These are phyloP conservation scores for Bombyx mandarina DNA, from an alignment of 1,140 invertebrate genomes.

Conservation along the genomic window DNA sequence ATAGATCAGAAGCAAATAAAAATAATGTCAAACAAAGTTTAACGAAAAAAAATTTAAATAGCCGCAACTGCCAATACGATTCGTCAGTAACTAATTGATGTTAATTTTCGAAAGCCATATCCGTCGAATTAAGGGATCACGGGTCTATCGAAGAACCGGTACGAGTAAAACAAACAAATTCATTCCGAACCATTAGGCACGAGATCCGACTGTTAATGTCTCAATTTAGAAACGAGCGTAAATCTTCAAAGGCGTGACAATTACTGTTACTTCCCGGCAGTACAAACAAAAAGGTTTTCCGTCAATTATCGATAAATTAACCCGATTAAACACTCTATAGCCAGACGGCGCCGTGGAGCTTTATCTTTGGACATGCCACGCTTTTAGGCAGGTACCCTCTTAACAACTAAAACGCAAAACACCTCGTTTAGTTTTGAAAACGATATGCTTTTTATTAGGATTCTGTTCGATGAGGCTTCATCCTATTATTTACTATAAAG, in stretches of 20 bases:
- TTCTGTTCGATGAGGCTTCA: constrained; percentile 4
- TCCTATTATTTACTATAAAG: no score
- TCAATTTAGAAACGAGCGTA: constrained; percentile 71
- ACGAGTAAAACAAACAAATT: constrained; percentile 66
- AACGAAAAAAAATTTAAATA: no score
- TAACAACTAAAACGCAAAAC: constrained; percentile 46
- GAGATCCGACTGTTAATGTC: constrained; percentile 69
- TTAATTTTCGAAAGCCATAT: no score
- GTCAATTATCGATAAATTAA: constrained; percentile 72
- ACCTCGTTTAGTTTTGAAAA: constrained; percentile 44
- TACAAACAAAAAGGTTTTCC: constrained; percentile 70
- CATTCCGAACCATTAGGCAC: constrained; percentile 70
- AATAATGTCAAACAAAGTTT: no score
- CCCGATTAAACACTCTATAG: constrained; percentile 64
- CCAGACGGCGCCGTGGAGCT: constrained; percentile 59
- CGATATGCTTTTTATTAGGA: constrained; percentile 61
- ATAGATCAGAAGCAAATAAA: no score
- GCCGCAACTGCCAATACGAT: no score
- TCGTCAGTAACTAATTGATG: no score
- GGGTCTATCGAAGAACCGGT: constrained; percentile 24
- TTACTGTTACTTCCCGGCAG: constrained; percentile 70
- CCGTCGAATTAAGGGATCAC: no score
- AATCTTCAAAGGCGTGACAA: constrained; percentile 71
- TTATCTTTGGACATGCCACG: constrained; percentile 66
- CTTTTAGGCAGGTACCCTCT: constrained; percentile 65